Conservation (phyloP, 2,888 invertebrate species). For the Tipula confusa region DNA sequence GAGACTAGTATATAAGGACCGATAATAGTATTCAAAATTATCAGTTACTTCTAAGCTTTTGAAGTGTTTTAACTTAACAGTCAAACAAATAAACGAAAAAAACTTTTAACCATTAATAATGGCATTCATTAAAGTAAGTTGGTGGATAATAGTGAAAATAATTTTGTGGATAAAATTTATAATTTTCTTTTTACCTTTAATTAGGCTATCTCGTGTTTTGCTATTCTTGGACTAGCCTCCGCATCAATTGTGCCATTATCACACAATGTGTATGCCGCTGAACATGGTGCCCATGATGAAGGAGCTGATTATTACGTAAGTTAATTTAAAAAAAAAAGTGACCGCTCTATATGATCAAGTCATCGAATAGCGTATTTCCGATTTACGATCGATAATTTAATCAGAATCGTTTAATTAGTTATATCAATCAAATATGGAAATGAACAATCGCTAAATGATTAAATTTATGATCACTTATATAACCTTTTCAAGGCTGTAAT, state of each 20-base stretch:
- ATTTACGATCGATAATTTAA: background rate
- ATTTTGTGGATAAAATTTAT: slow-evolving; percentile 25
- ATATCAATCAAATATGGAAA: background rate
- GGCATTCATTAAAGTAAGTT: slow-evolving; percentile 52
- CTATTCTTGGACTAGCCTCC: slow-evolving; percentile 48
- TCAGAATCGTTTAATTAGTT: background rate
- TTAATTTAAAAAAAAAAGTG: slow-evolving; percentile 34
- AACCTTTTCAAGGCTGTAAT: slow-evolving; percentile 4
- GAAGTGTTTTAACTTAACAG: slow-evolving; percentile 40
- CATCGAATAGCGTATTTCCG: too few relatives aligned
- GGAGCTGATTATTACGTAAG: slow-evolving; percentile 48
- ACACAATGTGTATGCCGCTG: slow-evolving; percentile 43
- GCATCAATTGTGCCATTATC: slow-evolving; percentile 46
- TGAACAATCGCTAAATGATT: background rate
- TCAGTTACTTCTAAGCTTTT: slow-evolving; percentile 50
- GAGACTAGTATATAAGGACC: slow-evolving; percentile 50
- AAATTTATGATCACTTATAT: background rate
- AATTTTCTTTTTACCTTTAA: slow-evolving; percentile 34
- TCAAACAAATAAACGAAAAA: slow-evolving; percentile 33
- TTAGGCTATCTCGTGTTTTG: slow-evolving; percentile 49
- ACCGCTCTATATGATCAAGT: too few relatives aligned
- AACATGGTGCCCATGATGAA: slow-evolving; percentile 40
- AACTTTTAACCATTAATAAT: slow-evolving; percentile 40
- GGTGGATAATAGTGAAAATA: slow-evolving; percentile 30
- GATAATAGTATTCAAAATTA: slow-evolving; percentile 51